Conservation (phyloP, 64 coral and sea anemone genomes). For the Catalaphyllia jardinei region DNA sequence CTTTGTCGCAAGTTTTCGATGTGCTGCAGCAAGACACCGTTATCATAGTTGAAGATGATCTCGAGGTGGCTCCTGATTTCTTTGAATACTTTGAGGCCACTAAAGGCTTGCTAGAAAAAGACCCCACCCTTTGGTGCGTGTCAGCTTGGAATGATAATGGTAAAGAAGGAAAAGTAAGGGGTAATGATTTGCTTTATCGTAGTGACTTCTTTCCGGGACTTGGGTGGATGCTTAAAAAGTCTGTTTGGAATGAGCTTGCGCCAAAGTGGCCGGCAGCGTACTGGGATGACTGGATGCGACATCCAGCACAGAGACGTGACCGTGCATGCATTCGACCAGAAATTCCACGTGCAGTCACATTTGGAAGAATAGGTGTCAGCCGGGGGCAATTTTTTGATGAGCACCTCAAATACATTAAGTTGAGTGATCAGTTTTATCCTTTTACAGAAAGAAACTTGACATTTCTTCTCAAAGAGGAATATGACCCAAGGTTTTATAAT, state of each 20-base stretch:
- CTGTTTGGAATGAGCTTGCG: constrained; percentile 71
- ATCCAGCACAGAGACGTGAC: constrained; percentile 69
- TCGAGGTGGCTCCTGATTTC: constrained; percentile 84
- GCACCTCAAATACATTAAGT: constrained; percentile 71
- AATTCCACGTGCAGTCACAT: constrained; percentile 79
- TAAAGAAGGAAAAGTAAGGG: constrained; percentile 48
- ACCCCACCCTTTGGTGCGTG: constrained; percentile 88
- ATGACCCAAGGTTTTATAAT: constrained; percentile 64
- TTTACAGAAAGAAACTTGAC: constrained; percentile 73
- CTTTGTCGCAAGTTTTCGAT: constrained; percentile 76
- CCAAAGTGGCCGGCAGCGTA: constrained; percentile 78
- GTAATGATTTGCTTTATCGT: constrained; percentile 78
- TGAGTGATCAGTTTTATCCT: constrained; percentile 69
- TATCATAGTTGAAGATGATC: constrained; percentile 93
- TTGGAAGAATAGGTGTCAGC: constrained; percentile 77
- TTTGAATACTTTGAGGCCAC: constrained; percentile 92
- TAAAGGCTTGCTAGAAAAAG: constrained; percentile 59
- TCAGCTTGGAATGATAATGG: constrained; percentile 96
- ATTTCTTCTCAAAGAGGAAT: constrained; percentile 72
- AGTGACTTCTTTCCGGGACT: constrained; percentile 94
- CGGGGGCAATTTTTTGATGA: constrained; percentile 77
- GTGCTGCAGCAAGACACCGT: constrained; percentile 74
- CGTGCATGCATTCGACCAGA: constrained; percentile 86
- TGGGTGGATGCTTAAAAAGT: constrained; percentile 82
- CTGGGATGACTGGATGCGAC: constrained; percentile 96